These are phyloP conservation scores for Centropus unirufus DNA, from an alignment of 2,113 vertebrate genomes.

Conservation along the genomic window DNA sequence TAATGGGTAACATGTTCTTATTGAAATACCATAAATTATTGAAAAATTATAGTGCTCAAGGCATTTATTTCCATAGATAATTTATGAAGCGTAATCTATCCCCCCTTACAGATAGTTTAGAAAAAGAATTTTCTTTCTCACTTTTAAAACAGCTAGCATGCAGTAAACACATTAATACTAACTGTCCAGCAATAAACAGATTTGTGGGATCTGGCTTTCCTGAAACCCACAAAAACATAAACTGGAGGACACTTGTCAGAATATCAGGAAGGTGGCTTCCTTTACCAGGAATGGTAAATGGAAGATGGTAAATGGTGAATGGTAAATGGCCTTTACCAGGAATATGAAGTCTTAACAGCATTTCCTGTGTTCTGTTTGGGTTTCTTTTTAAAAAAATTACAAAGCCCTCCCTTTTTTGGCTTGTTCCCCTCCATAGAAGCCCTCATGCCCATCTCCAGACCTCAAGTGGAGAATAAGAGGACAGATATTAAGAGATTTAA, in stretches of 20 bases:
- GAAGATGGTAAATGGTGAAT: too few relatives aligned
- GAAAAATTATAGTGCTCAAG: background rate
- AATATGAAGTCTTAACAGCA: background rate
- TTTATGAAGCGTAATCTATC: background rate
- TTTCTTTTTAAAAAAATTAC: background rate
- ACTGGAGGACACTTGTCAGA: background rate
- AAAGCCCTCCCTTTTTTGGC: background rate
- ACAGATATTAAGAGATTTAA: background rate
- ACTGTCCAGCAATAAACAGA: background rate
- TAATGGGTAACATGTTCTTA: background rate
- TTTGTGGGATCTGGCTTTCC: background rate
- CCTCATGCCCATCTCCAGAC: accelerated
- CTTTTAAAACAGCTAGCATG: background rate
- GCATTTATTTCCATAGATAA: background rate
- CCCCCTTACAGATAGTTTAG: background rate
- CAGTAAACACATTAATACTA: background rate
- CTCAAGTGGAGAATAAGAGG: background rate
- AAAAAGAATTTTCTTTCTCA: background rate
- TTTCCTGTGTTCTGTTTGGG: background rate
- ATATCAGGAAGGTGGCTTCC: background rate
- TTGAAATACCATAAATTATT: slow-evolving; percentile 7
- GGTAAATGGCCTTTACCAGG: background rate
- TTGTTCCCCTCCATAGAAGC: background rate
- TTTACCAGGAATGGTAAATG: too few relatives aligned
- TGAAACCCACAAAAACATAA: background rate